Base-by-base conservation (phyloP, 2,113 vertebrate species). In the Carollia perspicillata region DNA sequence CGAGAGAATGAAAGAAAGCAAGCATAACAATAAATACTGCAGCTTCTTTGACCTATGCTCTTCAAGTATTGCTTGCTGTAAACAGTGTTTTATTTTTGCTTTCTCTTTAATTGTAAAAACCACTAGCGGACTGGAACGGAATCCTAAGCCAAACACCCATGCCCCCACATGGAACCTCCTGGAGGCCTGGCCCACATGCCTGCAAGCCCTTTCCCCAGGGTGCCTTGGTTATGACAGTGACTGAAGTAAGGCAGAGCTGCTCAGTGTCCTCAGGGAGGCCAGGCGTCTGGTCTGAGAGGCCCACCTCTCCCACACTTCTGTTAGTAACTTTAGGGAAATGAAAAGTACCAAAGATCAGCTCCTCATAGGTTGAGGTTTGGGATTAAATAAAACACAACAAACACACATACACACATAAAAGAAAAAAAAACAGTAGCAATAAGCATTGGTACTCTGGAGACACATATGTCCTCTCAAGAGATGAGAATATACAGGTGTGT, bases 61-160 rank as follows among this genome's bases (percentile, higher is more conserved):
- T 98, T 98, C 98, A 98, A 98, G 98, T 98, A 98, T 98, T 97
- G 78, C 97, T 97, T 97, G 96, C 97, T 97, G 97, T 98, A 98
- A 98, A 98, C 98, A 96, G 77, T 0, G 37, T 78, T 81, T 47
- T 94, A 91, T 60, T 89, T 0, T 63, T 69, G 51, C 72, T 93
- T 96, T 44, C 86, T 16, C 86, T 96, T 97, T 77, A 86, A 97
- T 86, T 90, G 95, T 5, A 60, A 86, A 75, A 97, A 85, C 81
- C 17, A 3, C 84, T 16, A n/a, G 95, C 77, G 0, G 18, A 89
- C 42, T 93, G 93, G 91, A 94, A 79, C 81, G 83, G 89, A 81
- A 71, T 75, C 69, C 35, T 23, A 84, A 93, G 26, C 94, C 93
- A 89, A 66, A 74, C 16, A 79, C 58, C 84, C 84, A 30, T 18